Conservation (phyloP, 2,888 invertebrate genomes). For the Athalia circularis region DNA sequence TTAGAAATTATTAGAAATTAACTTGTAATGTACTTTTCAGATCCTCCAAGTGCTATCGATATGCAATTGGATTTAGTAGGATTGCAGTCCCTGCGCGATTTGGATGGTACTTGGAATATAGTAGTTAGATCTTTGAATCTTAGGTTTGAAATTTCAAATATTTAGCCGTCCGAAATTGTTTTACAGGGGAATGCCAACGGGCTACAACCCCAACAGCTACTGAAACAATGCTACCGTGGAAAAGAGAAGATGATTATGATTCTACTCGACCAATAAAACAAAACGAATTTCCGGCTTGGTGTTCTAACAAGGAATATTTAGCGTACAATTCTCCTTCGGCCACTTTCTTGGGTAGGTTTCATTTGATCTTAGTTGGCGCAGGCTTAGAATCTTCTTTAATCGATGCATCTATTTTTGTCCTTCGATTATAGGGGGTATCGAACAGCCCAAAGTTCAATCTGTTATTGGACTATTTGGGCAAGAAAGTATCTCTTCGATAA, state of each 20-base stretch:
- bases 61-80: slow-evolving; percentile 25
- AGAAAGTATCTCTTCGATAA: slow-evolving; percentile 86
- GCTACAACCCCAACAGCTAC: slow-evolving; percentile 92
- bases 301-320: slow-evolving; percentile 94
- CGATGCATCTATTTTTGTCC: background rate
- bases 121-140: no score
- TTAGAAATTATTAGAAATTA: background rate
- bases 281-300: slow-evolving; percentile 96
- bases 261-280: slow-evolving; percentile 81
- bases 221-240: slow-evolving; percentile 95
- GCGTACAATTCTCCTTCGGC: slow-evolving; percentile 94
- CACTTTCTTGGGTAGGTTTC: slow-evolving; percentile 87
- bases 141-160: background rate
- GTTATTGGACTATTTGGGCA: slow-evolving; percentile 92
- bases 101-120: slow-evolving; percentile 50
- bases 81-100: slow-evolving; percentile 49
- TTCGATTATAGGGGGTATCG: slow-evolving; percentile 83
- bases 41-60: slow-evolving; percentile 25
- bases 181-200: slow-evolving; percentile 80
- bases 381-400: background rate
- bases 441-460: slow-evolving; percentile 90
- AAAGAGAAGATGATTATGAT: slow-evolving; percentile 86
- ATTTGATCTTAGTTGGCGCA: background rate
- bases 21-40: slow-evolving; percentile 14
- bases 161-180: background rate